Evolutionary conservation across 2,888 invertebrate genomes (phyloP), one percentile per base, ranked within the genome.

Genomic region (Taphrorychus bicolor): DNA sequence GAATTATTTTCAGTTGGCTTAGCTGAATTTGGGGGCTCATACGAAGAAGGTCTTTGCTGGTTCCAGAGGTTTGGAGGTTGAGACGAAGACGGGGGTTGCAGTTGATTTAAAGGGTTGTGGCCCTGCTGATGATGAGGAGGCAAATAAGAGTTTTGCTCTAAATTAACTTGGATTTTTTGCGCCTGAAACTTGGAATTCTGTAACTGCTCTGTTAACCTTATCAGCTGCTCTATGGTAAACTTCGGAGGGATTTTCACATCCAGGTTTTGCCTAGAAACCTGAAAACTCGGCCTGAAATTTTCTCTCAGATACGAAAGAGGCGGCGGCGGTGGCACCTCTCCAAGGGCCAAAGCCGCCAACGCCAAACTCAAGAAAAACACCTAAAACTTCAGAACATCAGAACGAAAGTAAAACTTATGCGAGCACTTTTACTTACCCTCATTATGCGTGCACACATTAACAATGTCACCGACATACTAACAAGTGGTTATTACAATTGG

Each of bases 341-440:
- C 53, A 2, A 58, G 18, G 7, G 49, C 49, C 16, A 21, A 18
- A 0, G 59, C 14, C 16, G 58, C 60, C 1, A 54, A 14, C 4
- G 70, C 18, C 5, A 73, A 17, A 51, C 7, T n/a, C 56, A 24
- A 73, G 14, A 57, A 71, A 5, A 40, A 71, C 42, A 72, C 73
- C 70, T 42, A 73, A 70, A 2, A 48, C 32, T 59, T 56, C 16
- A 9, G 52, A n/a, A 32, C 9, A 19, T 11, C 14, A 14, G 3
- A 22, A 59, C 22, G n/a, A 61, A 72, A 73, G 72, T 65, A 57
- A 73, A 73, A 74, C 69, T 61, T 60, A 62, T n/a, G n/a, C n/a
- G n/a, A n/a, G n/a, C n/a, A 72, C 73, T 24, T 14, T n/a, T 4
- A 74, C 74, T 75, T 72, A 75, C 75, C 75, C 74, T 75, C 75